Evolutionary conservation across 2,888 invertebrate genomes (phyloP).

Genomic region (Tricholauxania praeusta): DNA sequence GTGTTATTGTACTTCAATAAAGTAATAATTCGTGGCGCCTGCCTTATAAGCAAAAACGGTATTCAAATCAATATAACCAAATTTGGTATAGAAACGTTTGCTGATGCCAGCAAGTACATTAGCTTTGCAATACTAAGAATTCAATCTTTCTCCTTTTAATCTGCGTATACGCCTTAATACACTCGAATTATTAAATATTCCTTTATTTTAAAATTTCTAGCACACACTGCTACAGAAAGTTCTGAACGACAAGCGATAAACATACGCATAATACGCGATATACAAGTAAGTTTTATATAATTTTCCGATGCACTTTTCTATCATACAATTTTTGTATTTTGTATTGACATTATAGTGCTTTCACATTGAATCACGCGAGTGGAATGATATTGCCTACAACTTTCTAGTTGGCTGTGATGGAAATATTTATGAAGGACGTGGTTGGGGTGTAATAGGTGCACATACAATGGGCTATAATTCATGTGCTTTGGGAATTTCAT

Average conservation of each 20-base stretch:
- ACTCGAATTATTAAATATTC: no score
- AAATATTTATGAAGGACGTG: constrained; percentile 71
- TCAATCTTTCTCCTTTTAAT: no score
- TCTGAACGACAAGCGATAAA: constrained; percentile 68
- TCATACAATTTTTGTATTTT: constrained; percentile 21
- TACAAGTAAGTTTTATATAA: constrained; percentile 63
- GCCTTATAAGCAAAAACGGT: no score
- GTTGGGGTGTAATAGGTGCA: constrained; percentile 71
- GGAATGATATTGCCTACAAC: constrained; percentile 71
- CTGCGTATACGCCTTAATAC: no score
- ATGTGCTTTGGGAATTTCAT: constrained; percentile 69
- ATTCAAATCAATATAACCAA: no score
- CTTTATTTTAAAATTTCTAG: constrained; percentile 53
- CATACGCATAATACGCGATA: constrained; percentile 67
- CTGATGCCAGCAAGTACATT: no score
- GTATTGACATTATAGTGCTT: constrained; percentile 59
- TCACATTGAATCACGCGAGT: constrained; percentile 70
- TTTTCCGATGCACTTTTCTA: not conserved
- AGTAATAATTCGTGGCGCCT: no score
- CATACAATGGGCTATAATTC: constrained; percentile 71
- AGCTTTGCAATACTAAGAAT: no score
- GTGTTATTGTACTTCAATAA: no score
- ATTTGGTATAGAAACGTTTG: no score
- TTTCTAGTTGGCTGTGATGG: constrained; percentile 73
- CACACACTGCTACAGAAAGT: constrained; percentile 70